Evolutionary conservation across 1,140 invertebrate species (phyloP).

Genomic region (Lethrus apterus): DNA sequence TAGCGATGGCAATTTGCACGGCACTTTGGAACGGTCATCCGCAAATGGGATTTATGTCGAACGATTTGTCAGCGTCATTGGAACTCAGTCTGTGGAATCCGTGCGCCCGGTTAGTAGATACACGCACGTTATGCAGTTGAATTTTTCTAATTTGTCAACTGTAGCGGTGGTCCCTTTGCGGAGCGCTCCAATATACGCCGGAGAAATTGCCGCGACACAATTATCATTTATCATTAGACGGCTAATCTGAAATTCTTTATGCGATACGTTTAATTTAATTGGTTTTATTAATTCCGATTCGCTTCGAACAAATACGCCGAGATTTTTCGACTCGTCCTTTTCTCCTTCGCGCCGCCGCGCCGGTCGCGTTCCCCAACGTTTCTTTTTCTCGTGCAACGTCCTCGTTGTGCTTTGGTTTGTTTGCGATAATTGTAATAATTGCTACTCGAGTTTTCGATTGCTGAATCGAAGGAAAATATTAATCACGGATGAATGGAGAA

Average conservation of each 20-base stretch:
- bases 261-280: slow-evolving; percentile 15
- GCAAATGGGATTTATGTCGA: slow-evolving; percentile 27
- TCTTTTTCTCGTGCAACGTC: not conserved
- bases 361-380: not conserved
- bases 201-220: slow-evolving; percentile 11
- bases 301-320: slow-evolving; percentile 11
- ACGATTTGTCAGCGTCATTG: slow-evolving; percentile 27
- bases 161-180: slow-evolving; percentile 29
- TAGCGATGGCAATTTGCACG: slow-evolving; percentile 22
- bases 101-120: slow-evolving; percentile 29
- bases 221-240: slow-evolving; percentile 12
- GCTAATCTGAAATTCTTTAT: slow-evolving; percentile 8
- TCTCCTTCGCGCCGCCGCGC: not conserved
- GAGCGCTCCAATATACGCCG: slow-evolving; percentile 6
- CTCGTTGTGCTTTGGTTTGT: not conserved
- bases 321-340: slow-evolving; percentile 8
- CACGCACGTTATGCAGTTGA: slow-evolving; percentile 30
- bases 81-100: slow-evolving; percentile 22
- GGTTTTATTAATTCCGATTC: slow-evolving; percentile 15
- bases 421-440: not conserved
- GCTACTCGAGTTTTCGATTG: slow-evolving; percentile 13
- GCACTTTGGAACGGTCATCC: slow-evolving; percentile 21
- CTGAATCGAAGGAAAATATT: slow-evolving; percentile 12
- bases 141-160: slow-evolving; percentile 32
- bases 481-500: not conserved